phyloP scores from a whole-genome alignment of 1,140 invertebrate species.

The Periplaneta americana region DNA sequence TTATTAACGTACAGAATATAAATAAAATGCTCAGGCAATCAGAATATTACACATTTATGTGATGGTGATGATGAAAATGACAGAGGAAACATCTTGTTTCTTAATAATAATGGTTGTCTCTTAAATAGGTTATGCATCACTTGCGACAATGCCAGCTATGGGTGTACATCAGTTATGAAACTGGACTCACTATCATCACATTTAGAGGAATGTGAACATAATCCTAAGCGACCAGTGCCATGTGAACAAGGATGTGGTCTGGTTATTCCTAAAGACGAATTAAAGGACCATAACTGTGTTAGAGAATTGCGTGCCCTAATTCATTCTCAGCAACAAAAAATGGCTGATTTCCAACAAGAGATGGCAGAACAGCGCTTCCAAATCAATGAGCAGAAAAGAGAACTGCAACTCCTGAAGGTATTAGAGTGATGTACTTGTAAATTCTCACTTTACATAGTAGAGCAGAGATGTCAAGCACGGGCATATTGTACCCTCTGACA shows the following conservation, averaged over 20 bases:
- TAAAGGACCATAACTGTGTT: slow-evolving; percentile 92
- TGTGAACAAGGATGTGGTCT: slow-evolving; percentile 92
- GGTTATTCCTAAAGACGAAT: slow-evolving; percentile 90
- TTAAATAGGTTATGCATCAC: slow-evolving; percentile 69
- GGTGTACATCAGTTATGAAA: slow-evolving; percentile 80
- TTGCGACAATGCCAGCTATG: slow-evolving; percentile 86
- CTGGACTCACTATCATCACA: slow-evolving; percentile 77
- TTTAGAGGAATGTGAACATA: slow-evolving; percentile 87
- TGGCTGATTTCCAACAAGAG: slow-evolving; percentile 79
- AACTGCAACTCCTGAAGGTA: slow-evolving; percentile 79
- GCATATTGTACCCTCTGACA: no score
- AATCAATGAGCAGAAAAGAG: slow-evolving; percentile 83
- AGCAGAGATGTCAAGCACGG: no score
- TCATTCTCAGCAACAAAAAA: slow-evolving; percentile 77
- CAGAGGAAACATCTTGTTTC: no score
- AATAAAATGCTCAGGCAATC: no score
- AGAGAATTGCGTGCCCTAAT: slow-evolving; percentile 80
- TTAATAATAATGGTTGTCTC: no score
- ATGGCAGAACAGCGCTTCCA: slow-evolving; percentile 79
- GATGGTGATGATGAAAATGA: no score
- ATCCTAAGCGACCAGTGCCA: slow-evolving; percentile 87
- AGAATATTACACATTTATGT: no score
- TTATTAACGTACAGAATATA: no score
- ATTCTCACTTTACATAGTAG: no score
- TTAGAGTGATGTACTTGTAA: background rate